Evolutionary conservation across 2,888 invertebrate genomes (phyloP), one percentile per base, ranked within the genome.

Genomic region (Rotaria socialis): DNA sequence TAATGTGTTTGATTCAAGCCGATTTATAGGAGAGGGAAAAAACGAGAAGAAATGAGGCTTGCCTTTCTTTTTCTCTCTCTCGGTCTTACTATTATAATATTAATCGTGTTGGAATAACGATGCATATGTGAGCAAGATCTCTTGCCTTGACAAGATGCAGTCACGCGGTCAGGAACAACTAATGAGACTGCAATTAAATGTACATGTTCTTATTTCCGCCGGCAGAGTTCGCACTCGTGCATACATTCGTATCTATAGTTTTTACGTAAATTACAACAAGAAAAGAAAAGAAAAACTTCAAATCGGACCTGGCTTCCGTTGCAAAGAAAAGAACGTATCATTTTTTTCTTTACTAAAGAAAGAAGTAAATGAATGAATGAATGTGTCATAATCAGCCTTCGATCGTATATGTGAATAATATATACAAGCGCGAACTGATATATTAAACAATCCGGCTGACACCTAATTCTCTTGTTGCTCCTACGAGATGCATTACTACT

Each of bases 111-210:
- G 35, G 35, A 67, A 67, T 16, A 67, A 67, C 35, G 27, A 67
- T 67, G 67, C 35, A 19, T 27, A 67, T 67, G 67, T 67, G 67
- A 67, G 67, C 16, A 35, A 67, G 67, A 67, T 67, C 67, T 41
- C 19, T 41, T 67, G 27, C 67, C 67, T 67, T 67, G 67, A 67
- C 67, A 67, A 67, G 67, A 67, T 27, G 35, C 27, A 67, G 67
- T 67, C 67, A 67, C 67, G 27, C 67, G 35, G 67, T 67, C 67
- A 67, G 67, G 35, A 27, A 6, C 10, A 67, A 7, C 67, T 67
- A 67, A 67, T 35, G 19, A 67, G 67, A 67, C 67, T 67, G 35
- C 67, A 67, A 67, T 67, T 67, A 67, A 67, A 67, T 35, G 6
- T 67, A 67, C 67, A 67, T 67, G 35, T 19, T 27, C 16, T 67